A percentile compares a stretch with the other conserved stretches of the same genome.
phyloP scores from a whole-genome alignment of 2,888 invertebrate genomes.

The Perizoma flavofasciatum region DNA sequence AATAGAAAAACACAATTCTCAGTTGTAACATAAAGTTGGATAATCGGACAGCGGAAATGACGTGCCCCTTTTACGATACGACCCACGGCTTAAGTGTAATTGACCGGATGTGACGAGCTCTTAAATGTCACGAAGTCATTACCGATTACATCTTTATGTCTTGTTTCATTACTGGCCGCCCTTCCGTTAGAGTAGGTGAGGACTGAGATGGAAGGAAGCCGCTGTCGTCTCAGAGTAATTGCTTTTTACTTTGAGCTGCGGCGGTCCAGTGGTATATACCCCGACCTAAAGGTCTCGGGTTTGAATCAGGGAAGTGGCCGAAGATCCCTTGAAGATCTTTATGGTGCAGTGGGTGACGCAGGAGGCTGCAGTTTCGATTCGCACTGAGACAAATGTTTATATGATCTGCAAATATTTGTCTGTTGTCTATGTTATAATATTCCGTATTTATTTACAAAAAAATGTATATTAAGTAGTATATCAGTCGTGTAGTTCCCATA shows the following conservation, averaged over 20 bases:
- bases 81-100: conserved; percentile 32
- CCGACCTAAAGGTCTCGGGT: no score
- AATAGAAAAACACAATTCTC: conserved; percentile 10
- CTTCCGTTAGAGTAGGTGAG: conserved; percentile 14
- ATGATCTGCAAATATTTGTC: no score
- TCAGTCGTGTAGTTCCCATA: no score
- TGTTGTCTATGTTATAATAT: no score
- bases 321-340: no score
- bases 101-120: conserved; percentile 37
- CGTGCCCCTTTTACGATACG: conserved; percentile 35
- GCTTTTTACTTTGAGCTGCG: not conserved
- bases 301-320: no score
- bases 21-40: conserved; percentile 27
- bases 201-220: conserved; percentile 12
- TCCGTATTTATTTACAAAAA: no score
- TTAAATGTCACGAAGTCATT: conserved; percentile 37
- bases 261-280: no score
- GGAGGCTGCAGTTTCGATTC: no score
- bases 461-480: no score
- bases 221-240: conserved; percentile 5
- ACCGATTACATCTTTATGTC: conserved; percentile 37
- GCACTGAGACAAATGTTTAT: no score
- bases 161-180: conserved; percentile 25
- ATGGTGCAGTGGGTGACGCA: no score
- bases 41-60: conserved; percentile 35